Evolutionary conservation across 2,888 invertebrate species (phyloP).

Genomic region (Melinopterus prodromus): DNA sequence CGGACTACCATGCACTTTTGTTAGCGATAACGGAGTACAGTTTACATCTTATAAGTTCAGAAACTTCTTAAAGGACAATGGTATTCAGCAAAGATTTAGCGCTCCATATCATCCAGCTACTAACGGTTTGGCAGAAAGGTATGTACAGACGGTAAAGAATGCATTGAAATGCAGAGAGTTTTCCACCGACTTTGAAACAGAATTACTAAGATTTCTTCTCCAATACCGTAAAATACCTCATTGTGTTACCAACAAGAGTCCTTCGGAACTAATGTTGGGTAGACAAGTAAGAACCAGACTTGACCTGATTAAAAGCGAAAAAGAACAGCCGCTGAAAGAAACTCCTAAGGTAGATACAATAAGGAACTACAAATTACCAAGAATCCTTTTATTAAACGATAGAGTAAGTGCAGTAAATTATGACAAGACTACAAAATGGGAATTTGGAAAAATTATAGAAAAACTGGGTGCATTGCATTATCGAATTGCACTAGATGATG

Average conservation of each 20-base stretch:
- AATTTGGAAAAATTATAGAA: not conserved
- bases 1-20: conserved; percentile 45
- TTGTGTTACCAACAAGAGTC: conserved; percentile 40
- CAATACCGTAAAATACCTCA: too few species aligned
- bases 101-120: conserved; percentile 28
- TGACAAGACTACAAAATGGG: conserved; percentile 11
- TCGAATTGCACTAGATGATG: not conserved
- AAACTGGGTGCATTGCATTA: conserved; percentile 1
- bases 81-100: conserved; percentile 33
- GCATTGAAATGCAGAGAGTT: conserved; percentile 27
- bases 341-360: not conserved
- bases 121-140: conserved; percentile 24
- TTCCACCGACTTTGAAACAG: conserved; percentile 37
- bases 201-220: conserved; percentile 30
- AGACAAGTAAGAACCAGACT: conserved; percentile 36
- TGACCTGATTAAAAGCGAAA: conserved; percentile 13
- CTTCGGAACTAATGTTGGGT: conserved; percentile 41
- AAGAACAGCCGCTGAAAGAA: too few species aligned
- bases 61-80: conserved; percentile 34
- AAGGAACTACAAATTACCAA: not conserved
- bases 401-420: conserved; percentile 19
- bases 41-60: conserved; percentile 45
- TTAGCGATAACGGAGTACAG: conserved; percentile 46
- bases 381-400: conserved; percentile 5
- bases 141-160: conserved; percentile 11